Base-by-base conservation (phyloP, 2,888 invertebrate species). In the Pyrrhia umbra region DNA sequence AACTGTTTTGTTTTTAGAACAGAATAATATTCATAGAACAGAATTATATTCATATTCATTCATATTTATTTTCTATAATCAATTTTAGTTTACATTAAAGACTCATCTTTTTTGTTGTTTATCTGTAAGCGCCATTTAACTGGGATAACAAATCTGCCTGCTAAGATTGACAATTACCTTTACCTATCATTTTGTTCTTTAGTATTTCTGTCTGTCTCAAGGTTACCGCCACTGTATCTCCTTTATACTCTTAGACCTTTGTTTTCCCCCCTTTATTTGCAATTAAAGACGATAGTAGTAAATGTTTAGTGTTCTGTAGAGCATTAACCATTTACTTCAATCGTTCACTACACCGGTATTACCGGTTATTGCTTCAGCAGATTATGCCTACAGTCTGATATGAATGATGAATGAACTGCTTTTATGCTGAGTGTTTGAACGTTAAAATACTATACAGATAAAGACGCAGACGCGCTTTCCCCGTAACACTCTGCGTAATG, bases 391-490 rank as follows among this genome's bases (percentile, higher is more conserved):
- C 15, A 20, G 1, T 0, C 15, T 2, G 15, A 8, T 16, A 16
- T 5, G 0, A 37, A 37, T 43, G 8, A 37, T 6, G 1, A 2
- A 50, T 10, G n/a, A 27, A 42, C 18, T 37, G 27, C 1, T 21
- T 21, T 43, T 9, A 37, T 8, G 43, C 49, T n/a, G n/a, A 50
- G 37, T 45, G 49, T 40, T 47, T 25, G 10, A 47, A 66, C n/a
- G 39, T 51, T 67, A 13, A 40, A 59, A 51, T 37, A 51, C 51
- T 27, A 23, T 5, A 39, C 18, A 59, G 51, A 59, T 59, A 58
- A 66, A 25, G 27, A 15, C 10, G 27, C 39, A 67, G 37, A 34
- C 15, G 25, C n/a, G 40, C 46, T 42, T 27, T 67, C 51, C 18
- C 25, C 15, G 37, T 23, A 57, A 40, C 51, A 10, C 34, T 23